Base-by-base conservation (phyloP, 2,797 vertebrate species). In the Margarornis squamiger region DNA sequence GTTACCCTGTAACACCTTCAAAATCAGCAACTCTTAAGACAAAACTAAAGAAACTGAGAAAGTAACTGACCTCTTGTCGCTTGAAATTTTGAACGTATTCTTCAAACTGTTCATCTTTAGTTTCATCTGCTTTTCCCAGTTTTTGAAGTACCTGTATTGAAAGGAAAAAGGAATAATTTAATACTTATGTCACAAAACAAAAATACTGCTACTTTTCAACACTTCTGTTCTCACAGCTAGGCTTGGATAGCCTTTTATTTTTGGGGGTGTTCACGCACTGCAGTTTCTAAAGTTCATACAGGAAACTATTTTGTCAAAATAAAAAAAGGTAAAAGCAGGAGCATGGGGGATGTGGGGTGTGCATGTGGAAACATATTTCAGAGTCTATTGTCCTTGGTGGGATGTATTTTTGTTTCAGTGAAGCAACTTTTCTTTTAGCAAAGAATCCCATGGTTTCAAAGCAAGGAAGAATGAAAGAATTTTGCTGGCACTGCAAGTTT, bases 31-130 rank as follows among this genome's bases (percentile, higher is more conserved):
- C 70, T 70, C 12, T 81, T 61, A 45, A 72, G 41, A 63, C 14
- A 58, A 10, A 75, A 11, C 48, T 77, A 86, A 86, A 62, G 36
- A 68, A 89, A 90, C 7, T 15, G 30, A 32, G 79, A 78, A 89
- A 67, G 22, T 10, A 36, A 96, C 97, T 98, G 92, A 99, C 99
- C 98, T 99, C 99, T 97, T 99, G 99, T 45, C 98, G 98, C 96
- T 99, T 99, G 98, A 99, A 99, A 97, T 99, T 99, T 92, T 98
- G 97, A 79, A 99, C 99, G 17, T 99, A 99, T 94, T 99, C 99
- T 96, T 99, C 99, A 97, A 99, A 99, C 96, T 99, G 99, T 88
- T 99, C 99, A 88, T 99, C 99, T 98, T 99, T 99, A 52, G 99
- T 99, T 97, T 99, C 99, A 63, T 99, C 99, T 20, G 99, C 99